These are phyloP conservation scores for Puntigrus tetrazona DNA, from an alignment of 2,113 vertebrate genomes.

Conservation along the genomic window DNA sequence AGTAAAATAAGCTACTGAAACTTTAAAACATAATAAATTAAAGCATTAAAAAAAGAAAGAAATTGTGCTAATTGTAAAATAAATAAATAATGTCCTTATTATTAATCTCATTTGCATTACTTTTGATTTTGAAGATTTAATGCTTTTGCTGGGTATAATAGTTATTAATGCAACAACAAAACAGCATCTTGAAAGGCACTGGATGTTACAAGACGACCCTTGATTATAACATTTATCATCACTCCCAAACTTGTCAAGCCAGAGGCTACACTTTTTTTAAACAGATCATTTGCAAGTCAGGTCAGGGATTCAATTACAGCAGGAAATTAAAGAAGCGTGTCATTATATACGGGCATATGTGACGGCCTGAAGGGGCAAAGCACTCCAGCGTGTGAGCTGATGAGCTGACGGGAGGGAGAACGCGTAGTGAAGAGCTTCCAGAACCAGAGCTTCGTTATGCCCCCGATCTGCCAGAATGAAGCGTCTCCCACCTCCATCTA, in stretches of 20 bases:
- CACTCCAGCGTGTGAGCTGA: constrained; percentile 12
- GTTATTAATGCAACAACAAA: not conserved
- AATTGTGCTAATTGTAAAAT: not conserved
- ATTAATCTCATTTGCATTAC: not conserved
- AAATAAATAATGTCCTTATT: not conserved
- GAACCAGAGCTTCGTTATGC: constrained; percentile 36
- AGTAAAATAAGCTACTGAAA: too few species aligned
- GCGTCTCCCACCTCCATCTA: constrained; percentile 7
- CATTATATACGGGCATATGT: constrained; percentile 7
- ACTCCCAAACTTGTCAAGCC: not conserved
- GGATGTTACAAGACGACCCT: too few species aligned
- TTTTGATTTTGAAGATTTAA: not conserved
- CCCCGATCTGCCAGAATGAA: constrained; percentile 44
- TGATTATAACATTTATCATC: not conserved
- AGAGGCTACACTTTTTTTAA: not conserved
- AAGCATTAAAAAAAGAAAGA: not conserved
- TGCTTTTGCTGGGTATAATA: not conserved
- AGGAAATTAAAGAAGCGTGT: not conserved
- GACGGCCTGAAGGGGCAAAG: constrained; percentile 36
- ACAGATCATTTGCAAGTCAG: constrained; percentile 5
- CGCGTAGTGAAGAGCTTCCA: constrained; percentile 38
- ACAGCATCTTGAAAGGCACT: not conserved
- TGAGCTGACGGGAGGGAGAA: constrained; percentile 33
- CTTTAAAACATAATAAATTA: not conserved
- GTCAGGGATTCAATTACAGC: constrained; percentile 21